Base-by-base conservation (phyloP, 2,888 invertebrate genomes). In the Andrena hattorfiana region DNA sequence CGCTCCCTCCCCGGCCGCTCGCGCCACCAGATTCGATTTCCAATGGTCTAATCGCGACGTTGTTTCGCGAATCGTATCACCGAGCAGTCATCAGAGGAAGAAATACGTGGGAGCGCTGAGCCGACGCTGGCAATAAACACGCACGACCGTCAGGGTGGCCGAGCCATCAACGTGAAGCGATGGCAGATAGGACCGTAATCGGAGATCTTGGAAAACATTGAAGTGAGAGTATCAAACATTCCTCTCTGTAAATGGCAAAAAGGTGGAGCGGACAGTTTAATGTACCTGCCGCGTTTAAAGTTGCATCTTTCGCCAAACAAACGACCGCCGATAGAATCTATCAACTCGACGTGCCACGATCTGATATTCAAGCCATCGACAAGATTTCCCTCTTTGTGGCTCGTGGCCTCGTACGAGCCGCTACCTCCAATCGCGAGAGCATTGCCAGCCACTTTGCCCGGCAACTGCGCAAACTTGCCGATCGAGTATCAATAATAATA, bases 401-500 rank as follows among this genome's bases (percentile, higher is more conserved):
- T 3, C n/a, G 2, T 8, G 8, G 6, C 20, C 20, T n/a, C 51
- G 20, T 1, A 8, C 51, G 51, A 56, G 23, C 4, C 20, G 23
- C 26, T 13, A 13, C 26, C 23, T 23, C 23, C 8, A 26, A 13
- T 10, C 8, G 20, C 56, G 56, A 23, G 23, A 56, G 56, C 23
- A 56, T 60, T 30, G 30, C 16, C 7, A 30, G n/a, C 30, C 30
- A 16, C 62, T 3, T 54, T n/a, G 32, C 56, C 16, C 4, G 8
- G 4, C 5, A 26, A 56, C 56, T 23, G 3, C 35, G 2, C 8
- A 8, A 8, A 32, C 32, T 2, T 2, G 2, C n/a, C 69, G 69
- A 56, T 69, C 59, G 64, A 78, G 35, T 60, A 66, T 35, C 68
- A 10, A 66, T 78, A 69, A 79, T 64, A 70, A 66, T 64, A 70